phyloP scores from a whole-genome alignment of 2,888 invertebrate species.

The Tethea ocularis region DNA sequence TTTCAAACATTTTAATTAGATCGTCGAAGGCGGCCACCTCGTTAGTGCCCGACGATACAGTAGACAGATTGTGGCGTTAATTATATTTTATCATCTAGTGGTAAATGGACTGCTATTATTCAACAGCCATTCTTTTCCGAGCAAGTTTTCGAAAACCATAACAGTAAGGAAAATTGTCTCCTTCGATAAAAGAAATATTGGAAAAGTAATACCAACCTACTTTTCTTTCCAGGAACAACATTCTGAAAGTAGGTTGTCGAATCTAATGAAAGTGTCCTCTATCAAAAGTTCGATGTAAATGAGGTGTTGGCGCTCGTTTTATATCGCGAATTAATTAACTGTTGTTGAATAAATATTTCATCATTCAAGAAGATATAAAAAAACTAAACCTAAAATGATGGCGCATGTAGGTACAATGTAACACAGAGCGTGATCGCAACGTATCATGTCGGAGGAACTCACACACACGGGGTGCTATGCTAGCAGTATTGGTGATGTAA shows the following conservation, averaged over 20 bases:
- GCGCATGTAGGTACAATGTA: no score
- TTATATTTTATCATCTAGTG: constrained; percentile 44
- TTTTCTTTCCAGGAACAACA: background rate
- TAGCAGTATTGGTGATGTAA: no score
- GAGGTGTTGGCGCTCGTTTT: background rate
- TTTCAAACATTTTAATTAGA: constrained; percentile 63
- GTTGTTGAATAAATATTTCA: no score
- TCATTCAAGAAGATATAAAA: no score
- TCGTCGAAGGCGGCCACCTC: constrained; percentile 52
- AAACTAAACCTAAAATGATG: no score
- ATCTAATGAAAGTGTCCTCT: background rate
- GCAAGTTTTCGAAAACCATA: constrained; percentile 13
- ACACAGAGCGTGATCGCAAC: no score
- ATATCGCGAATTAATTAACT: no score
- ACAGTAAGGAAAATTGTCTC: constrained; percentile 9
- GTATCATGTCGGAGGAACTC: no score
- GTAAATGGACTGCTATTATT: constrained; percentile 40
- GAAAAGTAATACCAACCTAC: background rate
- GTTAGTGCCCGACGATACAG: constrained; percentile 55
- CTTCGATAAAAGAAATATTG: background rate
- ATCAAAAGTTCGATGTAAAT: background rate
- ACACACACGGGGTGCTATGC: no score
- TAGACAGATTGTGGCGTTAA: constrained; percentile 57
- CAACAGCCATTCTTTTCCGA: constrained; percentile 12
- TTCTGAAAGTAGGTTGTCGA: background rate